phyloP scores from a whole-genome alignment of 2,797 vertebrate genomes.

The Phataginus tetradactyla region DNA sequence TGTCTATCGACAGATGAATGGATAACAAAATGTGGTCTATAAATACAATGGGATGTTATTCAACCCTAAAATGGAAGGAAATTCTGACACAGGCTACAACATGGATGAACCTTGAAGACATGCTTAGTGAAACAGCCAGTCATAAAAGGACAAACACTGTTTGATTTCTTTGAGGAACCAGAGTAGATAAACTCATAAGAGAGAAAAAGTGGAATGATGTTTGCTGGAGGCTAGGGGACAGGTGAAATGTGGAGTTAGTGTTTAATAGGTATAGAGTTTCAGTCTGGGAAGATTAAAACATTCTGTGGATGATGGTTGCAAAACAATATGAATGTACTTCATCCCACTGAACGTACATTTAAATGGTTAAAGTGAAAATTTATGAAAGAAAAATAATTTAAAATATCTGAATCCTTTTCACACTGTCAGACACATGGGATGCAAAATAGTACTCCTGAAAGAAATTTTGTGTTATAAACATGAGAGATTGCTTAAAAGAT shows the following conservation, averaged over 20 bases:
- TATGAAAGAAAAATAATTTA: not conserved
- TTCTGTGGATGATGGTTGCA: not conserved
- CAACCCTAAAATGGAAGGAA: not conserved
- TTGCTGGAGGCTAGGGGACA: not conserved
- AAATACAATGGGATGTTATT: not conserved
- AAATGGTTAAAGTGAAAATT: not conserved
- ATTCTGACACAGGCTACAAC: not conserved
- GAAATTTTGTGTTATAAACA: not conserved
- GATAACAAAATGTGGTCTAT: not conserved
- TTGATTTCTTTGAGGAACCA: not conserved
- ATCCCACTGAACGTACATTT: not conserved
- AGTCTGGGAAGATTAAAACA: not conserved
- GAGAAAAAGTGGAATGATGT: not conserved
- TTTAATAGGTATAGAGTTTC: not conserved
- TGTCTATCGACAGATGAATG: not conserved
- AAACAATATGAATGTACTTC: not conserved
- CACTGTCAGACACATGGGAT: not conserved
- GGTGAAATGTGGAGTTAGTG: fast-evolving
- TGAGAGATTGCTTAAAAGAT: not conserved
- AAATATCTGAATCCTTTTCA: not conserved
- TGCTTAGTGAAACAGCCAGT: not conserved
- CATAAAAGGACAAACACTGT: not conserved
- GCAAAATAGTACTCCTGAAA: not conserved
- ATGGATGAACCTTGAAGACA: not conserved
- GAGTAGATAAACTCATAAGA: not conserved